phyloP scores from a whole-genome alignment of 2,797 vertebrate species.

The Borostomias antarcticus region DNA sequence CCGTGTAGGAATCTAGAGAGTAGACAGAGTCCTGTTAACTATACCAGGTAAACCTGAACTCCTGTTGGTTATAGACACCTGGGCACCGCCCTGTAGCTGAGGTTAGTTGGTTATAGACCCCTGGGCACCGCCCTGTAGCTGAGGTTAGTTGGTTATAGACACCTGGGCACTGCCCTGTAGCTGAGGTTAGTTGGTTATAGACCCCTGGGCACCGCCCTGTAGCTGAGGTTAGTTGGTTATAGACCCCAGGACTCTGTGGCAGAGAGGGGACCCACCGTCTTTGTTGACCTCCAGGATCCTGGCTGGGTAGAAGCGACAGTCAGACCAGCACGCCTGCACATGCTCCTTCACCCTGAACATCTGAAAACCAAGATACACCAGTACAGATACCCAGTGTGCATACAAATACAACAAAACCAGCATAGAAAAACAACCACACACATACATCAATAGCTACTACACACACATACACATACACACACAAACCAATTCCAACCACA shows the following conservation, averaged over 20 bases:
- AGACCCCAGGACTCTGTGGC: not conserved
- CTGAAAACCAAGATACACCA: constrained; percentile 53
- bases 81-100: too few relatives aligned
- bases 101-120: too few relatives aligned
- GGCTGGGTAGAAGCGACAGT: constrained; percentile 89
- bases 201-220: too few relatives aligned
- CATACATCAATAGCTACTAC: not conserved
- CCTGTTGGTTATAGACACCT: too few relatives aligned
- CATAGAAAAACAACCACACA: not conserved
- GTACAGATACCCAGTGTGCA: not conserved
- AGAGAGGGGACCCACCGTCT: constrained; percentile 75
- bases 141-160: too few relatives aligned
- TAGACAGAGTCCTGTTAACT: not conserved
- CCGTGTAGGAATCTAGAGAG: constrained; percentile 89
- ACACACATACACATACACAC: too few relatives aligned
- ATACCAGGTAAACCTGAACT: too few relatives aligned
- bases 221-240: not conserved
- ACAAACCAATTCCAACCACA: too few relatives aligned
- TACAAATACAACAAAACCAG: not conserved
- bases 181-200: too few relatives aligned
- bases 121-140: too few relatives aligned
- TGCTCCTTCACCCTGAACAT: constrained; percentile 85
- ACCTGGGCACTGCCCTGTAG: too few relatives aligned
- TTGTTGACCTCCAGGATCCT: constrained; percentile 86
- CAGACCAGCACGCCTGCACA: constrained; percentile 88